A percentile compares a stretch with the other conserved stretches of the same genome.
These are phyloP conservation scores for Trogon melanurus DNA, from an alignment of 2,113 vertebrate genomes.

Conservation along the genomic window DNA sequence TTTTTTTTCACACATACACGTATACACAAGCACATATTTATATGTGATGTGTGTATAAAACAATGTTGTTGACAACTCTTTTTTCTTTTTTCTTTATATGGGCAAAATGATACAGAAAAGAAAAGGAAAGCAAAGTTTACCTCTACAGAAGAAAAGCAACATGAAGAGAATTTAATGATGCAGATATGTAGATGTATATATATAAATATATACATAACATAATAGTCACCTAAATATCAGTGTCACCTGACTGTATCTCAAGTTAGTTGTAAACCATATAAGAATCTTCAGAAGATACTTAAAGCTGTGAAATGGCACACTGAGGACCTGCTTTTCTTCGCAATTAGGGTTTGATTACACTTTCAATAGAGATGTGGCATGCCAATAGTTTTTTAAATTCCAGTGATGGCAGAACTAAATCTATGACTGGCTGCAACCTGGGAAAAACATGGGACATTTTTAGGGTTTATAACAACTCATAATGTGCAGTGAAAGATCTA, in stretches of 20 bases:
- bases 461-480: neutral
- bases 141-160: neutral
- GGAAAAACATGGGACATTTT: accelerated
- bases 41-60: neutral
- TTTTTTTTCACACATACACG: accelerated
- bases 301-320: neutral
- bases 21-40: neutral
- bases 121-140: neutral
- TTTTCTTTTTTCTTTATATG: neutral
- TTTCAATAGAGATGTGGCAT: neutral
- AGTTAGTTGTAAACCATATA: neutral
- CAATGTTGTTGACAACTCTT: neutral
- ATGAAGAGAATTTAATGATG: neutral
- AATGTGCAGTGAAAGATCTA: neutral
- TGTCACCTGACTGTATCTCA: neutral
- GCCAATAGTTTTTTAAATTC: neutral
- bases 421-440: neutral
- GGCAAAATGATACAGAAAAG: neutral
- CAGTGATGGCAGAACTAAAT: neutral
- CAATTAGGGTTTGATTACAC: neutral
- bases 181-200: neutral
- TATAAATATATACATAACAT: neutral
- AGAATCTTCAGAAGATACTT: neutral
- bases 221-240: neutral
- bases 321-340: neutral